Percentiles rank a stretch among this genome's conserved stretches.
These are phyloP conservation scores for Formicarius rufipectus DNA, from an alignment of 2,113 vertebrate genomes.

Conservation along the genomic window DNA sequence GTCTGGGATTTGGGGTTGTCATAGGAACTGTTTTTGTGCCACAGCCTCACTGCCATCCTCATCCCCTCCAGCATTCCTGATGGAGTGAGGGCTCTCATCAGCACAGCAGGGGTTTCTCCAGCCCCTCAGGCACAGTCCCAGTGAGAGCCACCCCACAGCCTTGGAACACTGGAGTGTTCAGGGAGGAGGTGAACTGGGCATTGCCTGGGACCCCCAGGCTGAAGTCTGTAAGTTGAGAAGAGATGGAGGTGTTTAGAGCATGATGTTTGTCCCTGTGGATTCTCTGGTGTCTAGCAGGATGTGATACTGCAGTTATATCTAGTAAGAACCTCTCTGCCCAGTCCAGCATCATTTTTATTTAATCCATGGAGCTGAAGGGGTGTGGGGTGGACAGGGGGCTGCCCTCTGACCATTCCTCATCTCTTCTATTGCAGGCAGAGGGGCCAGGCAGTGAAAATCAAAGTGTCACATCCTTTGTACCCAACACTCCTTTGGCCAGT, in stretches of 20 bases:
- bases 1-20: conserved; percentile 65
- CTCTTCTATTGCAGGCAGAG: accelerated
- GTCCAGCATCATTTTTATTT: neutral
- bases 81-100: neutral
- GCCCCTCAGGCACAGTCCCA: neutral
- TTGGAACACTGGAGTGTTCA: accelerated
- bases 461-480: neutral
- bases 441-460: neutral
- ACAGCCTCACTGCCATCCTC: neutral
- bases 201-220: neutral
- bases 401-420: neutral
- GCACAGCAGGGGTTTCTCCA: neutral
- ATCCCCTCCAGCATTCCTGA: neutral
- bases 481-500: neutral
- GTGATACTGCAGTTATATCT: neutral
- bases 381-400: neutral
- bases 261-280: neutral
- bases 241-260: neutral
- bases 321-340: neutral
- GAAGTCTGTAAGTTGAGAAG: neutral
- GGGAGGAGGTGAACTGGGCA: neutral
- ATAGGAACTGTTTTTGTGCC: conserved; percentile 57
- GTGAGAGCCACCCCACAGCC: neutral
- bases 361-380: neutral
- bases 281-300: neutral